phyloP scores from a whole-genome alignment of 1,140 invertebrate genomes.

The Phortica variegata region DNA sequence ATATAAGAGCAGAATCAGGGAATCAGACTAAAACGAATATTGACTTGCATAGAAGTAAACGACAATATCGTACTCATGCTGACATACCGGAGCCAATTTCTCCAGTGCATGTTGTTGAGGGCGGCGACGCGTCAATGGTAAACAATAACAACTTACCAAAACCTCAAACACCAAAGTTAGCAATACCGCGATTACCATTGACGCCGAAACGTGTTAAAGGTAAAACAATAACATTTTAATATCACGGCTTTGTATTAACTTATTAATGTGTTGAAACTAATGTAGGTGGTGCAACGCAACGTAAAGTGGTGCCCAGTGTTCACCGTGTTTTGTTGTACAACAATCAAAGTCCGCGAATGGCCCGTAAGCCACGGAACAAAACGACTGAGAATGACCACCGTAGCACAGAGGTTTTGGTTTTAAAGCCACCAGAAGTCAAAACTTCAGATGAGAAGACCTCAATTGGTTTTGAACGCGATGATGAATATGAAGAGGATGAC shows the following conservation, averaged over 20 bases:
- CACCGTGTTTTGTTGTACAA: constrained; percentile 45
- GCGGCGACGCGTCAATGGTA: constrained; percentile 16
- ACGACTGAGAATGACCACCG: constrained; percentile 7
- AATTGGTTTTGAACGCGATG: constrained; percentile 26
- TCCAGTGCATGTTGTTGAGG: no score
- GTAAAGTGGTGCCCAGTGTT: constrained; percentile 35
- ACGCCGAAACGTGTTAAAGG: constrained; percentile 29
- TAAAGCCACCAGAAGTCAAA: constrained; percentile 23
- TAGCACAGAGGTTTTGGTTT: constrained; percentile 2
- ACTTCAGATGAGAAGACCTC: constrained; percentile 3
- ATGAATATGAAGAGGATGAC: constrained; percentile 40
- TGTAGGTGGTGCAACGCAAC: constrained; percentile 9
- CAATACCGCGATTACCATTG: constrained; percentile 21
- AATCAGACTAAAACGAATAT: no score
- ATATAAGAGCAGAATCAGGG: no score
- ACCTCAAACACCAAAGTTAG: constrained; percentile 2
- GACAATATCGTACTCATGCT: no score
- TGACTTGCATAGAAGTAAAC: no score
- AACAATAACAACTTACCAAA: constrained; percentile 16
- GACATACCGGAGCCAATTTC: no score
- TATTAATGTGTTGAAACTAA: no score
- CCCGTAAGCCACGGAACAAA: constrained; percentile 32
- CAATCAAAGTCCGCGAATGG: constrained; percentile 39
- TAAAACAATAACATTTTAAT: no score
- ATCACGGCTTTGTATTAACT: no score